Evolutionary conservation across 2,888 invertebrate genomes (phyloP), one percentile per base, ranked within the genome.

Genomic region (Aromia moschata): DNA sequence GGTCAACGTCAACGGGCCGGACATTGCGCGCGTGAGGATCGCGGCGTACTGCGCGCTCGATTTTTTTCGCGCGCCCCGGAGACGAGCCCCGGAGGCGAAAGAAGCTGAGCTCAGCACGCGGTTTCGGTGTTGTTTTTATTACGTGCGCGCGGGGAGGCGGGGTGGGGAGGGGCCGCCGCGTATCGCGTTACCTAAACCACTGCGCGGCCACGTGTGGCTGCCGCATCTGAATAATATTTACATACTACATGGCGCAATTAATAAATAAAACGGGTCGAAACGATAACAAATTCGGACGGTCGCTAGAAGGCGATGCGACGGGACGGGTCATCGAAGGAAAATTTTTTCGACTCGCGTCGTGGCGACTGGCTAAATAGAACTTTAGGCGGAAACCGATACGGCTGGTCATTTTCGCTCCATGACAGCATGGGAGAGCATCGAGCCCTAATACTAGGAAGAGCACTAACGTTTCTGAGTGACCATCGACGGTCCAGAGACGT

Each of bases 161-260:
- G 60, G 55, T 52, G 18, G 53, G 53, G 46, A 51, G 54, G 56
- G 56, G 46, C 55, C 54, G 58, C 45, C 57, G 61, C 57, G 61
- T 67, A 69, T 69, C 64, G 58, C 44, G 51, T 65, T 68, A 65
- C 62, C 36, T 56, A 64, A n/a, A n/a, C n/a, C n/a, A n/a, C n/a
- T n/a, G 62, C 33, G 57, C 37, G 60, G 44, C 53, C 57, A 54
- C 54, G 57, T 58, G 58, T 58, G 61, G 56, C 16, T 38, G 41
- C 40, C 51, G 40, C 52, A 31, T 17, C 41, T 49, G 25, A 49
- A 49, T 49, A 49, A 25, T 25, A 49, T 38, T 25, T n/a, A n/a
- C n/a, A 25, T n/a, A 41, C 1, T 30, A 14, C n/a, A 52, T 52
- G 40, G 41, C 31, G 52, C 40, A 52, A 52, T 40, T 31, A 38